phyloP scores from a whole-genome alignment of 1,140 invertebrate genomes.

The Pantala flavescens region DNA sequence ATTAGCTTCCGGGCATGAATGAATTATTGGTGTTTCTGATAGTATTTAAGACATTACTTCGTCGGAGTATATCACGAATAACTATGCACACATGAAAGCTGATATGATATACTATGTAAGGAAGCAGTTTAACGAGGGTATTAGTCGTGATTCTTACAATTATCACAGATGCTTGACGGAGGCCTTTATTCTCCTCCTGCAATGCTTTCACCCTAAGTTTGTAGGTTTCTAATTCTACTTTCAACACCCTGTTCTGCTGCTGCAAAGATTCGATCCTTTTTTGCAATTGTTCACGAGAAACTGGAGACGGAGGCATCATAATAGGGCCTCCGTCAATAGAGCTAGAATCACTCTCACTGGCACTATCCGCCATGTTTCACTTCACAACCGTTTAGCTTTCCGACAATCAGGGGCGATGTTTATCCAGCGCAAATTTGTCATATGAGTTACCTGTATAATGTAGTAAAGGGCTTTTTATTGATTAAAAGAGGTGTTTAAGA shows the following conservation, averaged over 20 bases:
- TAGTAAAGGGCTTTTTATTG: no score
- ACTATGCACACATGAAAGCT: no score
- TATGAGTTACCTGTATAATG: no score
- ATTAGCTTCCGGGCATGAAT: no score
- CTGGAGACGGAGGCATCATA: slow-evolving; percentile 81
- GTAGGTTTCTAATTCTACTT: slow-evolving; percentile 93
- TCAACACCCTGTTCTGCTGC: slow-evolving; percentile 93
- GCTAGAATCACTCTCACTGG: slow-evolving; percentile 79
- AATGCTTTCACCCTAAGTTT: slow-evolving; percentile 89
- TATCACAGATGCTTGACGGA: slow-evolving; percentile 90
- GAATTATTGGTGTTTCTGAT: no score
- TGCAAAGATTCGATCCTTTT: slow-evolving; percentile 93
- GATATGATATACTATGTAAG: neutral
- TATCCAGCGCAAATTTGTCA: no score
- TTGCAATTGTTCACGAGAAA: slow-evolving; percentile 82
- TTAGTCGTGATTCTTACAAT: slow-evolving; percentile 60
- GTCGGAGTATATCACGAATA: no score
- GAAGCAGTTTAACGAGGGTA: slow-evolving; percentile 26
- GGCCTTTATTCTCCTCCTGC: slow-evolving; percentile 87
- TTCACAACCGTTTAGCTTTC: neutral
- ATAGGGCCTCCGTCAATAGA: slow-evolving; percentile 85
- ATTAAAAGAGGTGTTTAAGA: no score
- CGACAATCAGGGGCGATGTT: neutral
- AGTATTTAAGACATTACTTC: no score
- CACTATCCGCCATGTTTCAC: slow-evolving; percentile 61